Evolutionary conservation across 2,113 vertebrate species (phyloP).

Genomic region (Leucopsar rothschildi): DNA sequence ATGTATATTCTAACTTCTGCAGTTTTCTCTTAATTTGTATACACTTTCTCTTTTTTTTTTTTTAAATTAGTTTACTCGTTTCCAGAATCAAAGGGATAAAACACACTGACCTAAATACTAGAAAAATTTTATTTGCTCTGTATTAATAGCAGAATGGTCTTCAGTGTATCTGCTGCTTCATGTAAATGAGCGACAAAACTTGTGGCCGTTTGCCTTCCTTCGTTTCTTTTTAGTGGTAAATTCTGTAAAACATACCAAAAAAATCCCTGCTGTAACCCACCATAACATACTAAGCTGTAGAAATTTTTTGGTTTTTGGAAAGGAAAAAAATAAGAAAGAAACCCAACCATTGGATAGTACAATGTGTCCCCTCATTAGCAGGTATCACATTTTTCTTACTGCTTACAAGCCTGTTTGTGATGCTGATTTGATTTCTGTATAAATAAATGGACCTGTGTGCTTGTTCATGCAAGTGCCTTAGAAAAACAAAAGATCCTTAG

Average conservation of each 20-base stretch:
- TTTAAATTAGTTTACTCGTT: background rate
- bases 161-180: background rate
- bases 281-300: background rate
- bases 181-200: background rate
- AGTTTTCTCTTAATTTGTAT: background rate
- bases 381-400: background rate
- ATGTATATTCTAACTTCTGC: background rate
- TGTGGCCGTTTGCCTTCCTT: background rate
- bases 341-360: background rate
- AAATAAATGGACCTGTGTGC: background rate
- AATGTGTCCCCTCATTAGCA: background rate
- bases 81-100: constrained; percentile 36
- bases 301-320: background rate
- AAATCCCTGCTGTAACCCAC: background rate
- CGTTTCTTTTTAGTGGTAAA: background rate
- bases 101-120: background rate
- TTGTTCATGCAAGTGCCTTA: constrained; percentile 74
- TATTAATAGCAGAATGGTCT: background rate
- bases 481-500: background rate
- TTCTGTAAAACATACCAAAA: background rate
- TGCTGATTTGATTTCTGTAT: background rate
- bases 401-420: background rate
- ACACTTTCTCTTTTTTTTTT: background rate
- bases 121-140: background rate
- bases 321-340: background rate